These are phyloP conservation scores for Delia radicum DNA, from an alignment of 1,140 invertebrate species.

Conservation along the genomic window DNA sequence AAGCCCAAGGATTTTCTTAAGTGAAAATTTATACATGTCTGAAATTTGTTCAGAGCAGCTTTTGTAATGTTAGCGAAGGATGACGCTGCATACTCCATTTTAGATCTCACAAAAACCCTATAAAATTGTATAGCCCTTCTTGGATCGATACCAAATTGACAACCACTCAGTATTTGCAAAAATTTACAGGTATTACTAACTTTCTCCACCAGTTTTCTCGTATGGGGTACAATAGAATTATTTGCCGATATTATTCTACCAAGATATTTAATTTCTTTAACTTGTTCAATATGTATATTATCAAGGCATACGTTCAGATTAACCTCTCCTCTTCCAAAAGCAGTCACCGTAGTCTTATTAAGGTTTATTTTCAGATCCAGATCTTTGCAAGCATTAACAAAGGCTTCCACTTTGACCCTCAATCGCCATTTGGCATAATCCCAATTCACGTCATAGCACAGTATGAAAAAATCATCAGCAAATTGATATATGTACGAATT, in stretches of 20 bases:
- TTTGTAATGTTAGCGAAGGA: slow-evolving; percentile 4
- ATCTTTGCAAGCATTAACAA: not conserved
- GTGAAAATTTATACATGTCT: not conserved
- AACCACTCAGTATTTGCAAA: not conserved
- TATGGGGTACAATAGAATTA: not conserved
- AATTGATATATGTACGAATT: slow-evolving; percentile 2
- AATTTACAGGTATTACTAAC: not conserved
- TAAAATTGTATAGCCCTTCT: not conserved
- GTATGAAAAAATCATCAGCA: slow-evolving; percentile 19
- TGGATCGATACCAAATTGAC: not conserved
- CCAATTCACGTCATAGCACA: not conserved
- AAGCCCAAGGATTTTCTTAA: not conserved
- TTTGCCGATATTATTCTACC: not conserved
- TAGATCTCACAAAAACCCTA: not conserved
- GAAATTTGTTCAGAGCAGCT: not conserved
- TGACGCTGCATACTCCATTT: slow-evolving; percentile 20
- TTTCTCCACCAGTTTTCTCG: not conserved
- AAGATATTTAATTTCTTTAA: not conserved
- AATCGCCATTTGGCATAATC: not conserved
- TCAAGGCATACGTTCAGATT: not conserved
- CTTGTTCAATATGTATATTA: not conserved
- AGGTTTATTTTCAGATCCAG: slow-evolving; percentile 5
- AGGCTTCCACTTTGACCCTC: not conserved
- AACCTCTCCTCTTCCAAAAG: not conserved
- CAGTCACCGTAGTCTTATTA: slow-evolving; percentile 1